A percentile compares a stretch with the other conserved stretches of the same genome.
These are phyloP conservation scores for Apamea epomidion DNA, from an alignment of 2,888 invertebrate species.

Conservation along the genomic window DNA sequence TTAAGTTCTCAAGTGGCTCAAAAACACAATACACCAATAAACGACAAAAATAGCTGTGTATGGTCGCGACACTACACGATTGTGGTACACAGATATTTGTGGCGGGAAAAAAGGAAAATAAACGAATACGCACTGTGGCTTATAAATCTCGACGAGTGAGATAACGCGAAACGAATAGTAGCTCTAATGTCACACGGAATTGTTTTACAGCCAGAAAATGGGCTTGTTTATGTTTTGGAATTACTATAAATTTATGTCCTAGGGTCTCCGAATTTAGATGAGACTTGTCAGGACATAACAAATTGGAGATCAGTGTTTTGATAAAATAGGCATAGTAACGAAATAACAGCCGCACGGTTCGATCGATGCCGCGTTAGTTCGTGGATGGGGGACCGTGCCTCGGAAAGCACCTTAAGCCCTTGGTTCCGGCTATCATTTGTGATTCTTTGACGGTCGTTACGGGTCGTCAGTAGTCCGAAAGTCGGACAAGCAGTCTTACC, in stretches of 20 bases:
- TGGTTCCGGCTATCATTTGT: too few species aligned
- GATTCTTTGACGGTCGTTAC: too few species aligned
- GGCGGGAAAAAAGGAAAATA: slow-evolving; percentile 32
- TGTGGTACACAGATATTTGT: slow-evolving; percentile 28
- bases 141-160: slow-evolving; percentile 64
- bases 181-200: slow-evolving; percentile 57
- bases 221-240: slow-evolving; percentile 59
- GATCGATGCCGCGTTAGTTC: too few species aligned
- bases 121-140: slow-evolving; percentile 41
- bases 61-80: slow-evolving; percentile 19
- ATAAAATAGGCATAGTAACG: background rate
- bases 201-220: slow-evolving; percentile 64
- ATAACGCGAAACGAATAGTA: slow-evolving; percentile 65
- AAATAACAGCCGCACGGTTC: too few species aligned
- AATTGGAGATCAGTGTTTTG: slow-evolving; percentile 23
- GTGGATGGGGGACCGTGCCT: too few species aligned
- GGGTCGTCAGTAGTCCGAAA: too few species aligned
- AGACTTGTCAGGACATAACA: slow-evolving; percentile 27
- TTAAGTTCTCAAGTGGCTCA: background rate
- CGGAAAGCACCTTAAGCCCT: too few species aligned
- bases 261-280: slow-evolving; percentile 29
- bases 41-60: slow-evolving; percentile 36
- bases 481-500: too few species aligned
- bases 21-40: slow-evolving; percentile 29
- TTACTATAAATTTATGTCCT: slow-evolving; percentile 52